Conservation (phyloP, 2,113 vertebrate genomes). For the Galbula dea region DNA sequence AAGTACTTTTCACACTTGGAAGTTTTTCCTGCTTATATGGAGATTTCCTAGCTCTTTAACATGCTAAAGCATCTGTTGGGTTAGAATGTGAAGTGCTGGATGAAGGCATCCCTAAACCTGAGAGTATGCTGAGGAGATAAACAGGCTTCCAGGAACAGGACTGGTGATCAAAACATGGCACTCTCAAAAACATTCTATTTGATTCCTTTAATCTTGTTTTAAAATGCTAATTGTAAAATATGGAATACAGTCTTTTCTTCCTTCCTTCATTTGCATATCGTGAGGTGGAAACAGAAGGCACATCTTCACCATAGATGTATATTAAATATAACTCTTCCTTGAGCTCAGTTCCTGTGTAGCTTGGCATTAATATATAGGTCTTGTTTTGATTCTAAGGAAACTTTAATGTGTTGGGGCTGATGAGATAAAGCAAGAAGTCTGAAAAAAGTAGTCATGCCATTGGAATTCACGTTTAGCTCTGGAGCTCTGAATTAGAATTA, state of each 20-base stretch:
- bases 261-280: constrained; percentile 36
- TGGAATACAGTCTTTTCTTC: neutral
- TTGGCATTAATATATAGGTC: constrained; percentile 38
- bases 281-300: constrained; percentile 3
- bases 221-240: constrained; percentile 39
- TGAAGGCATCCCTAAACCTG: neutral
- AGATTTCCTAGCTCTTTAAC: neutral
- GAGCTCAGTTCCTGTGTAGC: constrained; percentile 2
- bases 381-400: constrained; percentile 38
- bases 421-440: constrained; percentile 24
- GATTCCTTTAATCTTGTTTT: constrained; percentile 38
- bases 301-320: neutral
- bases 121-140: neutral
- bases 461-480: neutral
- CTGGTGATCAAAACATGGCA: neutral
- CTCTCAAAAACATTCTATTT: neutral
- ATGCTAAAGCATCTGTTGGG: neutral
- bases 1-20: constrained; percentile 24
- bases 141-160: neutral
- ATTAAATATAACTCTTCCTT: constrained; percentile 29
- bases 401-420: constrained; percentile 16
- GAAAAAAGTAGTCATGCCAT: neutral
- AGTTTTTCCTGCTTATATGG: neutral
- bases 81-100: neutral
- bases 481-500: neutral